These are phyloP conservation scores for Macaca mulatta DNA, from an alignment of 2,113 vertebrate genomes.

Conservation along the genomic window DNA sequence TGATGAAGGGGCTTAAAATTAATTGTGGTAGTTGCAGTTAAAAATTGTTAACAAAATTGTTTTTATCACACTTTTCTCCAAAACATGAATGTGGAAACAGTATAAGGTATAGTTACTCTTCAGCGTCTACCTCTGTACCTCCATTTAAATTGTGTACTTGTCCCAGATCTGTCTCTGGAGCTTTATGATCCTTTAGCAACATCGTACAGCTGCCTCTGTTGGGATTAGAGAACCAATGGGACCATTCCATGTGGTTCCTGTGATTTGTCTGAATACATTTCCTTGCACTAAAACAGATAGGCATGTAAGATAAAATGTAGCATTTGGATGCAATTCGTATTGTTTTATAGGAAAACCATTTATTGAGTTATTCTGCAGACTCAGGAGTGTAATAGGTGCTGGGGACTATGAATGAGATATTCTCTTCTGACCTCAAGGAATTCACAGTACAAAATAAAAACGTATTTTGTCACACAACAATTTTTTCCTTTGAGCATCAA, in stretches of 20 bases:
- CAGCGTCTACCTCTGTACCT: not conserved
- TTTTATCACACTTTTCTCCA: slow-evolving; percentile 35
- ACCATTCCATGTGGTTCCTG: not conserved
- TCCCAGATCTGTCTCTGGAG: not conserved
- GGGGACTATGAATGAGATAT: not conserved
- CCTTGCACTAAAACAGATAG: not conserved
- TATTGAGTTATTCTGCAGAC: not conserved
- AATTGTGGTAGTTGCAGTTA: slow-evolving; percentile 35
- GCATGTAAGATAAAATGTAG: not conserved
- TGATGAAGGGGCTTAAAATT: slow-evolving; percentile 1
- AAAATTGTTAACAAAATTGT: slow-evolving; percentile 33
- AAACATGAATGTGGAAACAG: slow-evolving; percentile 16
- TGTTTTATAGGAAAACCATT: not conserved
- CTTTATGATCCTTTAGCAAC: not conserved
- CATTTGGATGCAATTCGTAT: not conserved
- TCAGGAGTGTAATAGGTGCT: not conserved
- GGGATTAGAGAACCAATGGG: not conserved
- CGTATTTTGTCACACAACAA: not conserved
- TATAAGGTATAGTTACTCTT: slow-evolving; percentile 19
- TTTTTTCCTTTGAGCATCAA: not conserved
- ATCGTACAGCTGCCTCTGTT: not conserved
- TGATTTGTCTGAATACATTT: not conserved
- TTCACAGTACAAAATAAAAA: not conserved
- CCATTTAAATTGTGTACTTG: not conserved
- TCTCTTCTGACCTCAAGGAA: not conserved